Evolutionary conservation across 2,113 vertebrate genomes (phyloP).

Genomic region (Miniopterus natalensis): DNA sequence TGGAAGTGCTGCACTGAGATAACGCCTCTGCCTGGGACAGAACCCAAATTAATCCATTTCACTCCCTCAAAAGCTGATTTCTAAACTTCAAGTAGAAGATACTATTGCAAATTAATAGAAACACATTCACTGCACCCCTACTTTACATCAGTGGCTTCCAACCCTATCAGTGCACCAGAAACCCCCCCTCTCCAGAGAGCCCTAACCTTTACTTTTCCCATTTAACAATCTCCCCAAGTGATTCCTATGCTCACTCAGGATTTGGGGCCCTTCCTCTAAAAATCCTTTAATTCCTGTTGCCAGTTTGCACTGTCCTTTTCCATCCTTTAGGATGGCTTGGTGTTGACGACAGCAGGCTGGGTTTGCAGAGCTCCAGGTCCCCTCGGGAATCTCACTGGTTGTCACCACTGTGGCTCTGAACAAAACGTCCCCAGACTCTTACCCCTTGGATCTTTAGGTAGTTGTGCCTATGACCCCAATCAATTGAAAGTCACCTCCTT

Average conservation of each 20-base stretch:
- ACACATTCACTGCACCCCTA: background rate
- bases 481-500: background rate
- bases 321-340: background rate
- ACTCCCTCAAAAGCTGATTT: background rate
- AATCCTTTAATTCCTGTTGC: background rate
- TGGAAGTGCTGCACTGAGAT: background rate
- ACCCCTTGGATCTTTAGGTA: background rate
- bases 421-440: background rate
- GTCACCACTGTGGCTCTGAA: background rate
- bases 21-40: background rate
- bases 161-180: background rate
- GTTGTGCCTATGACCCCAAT: background rate
- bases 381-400: background rate
- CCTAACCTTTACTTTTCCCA: background rate
- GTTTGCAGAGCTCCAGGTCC: background rate
- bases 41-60: background rate
- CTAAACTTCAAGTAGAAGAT: background rate
- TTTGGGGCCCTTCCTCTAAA: background rate
- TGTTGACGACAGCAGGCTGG: too few species aligned
- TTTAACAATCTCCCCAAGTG: background rate
- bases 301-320: background rate
- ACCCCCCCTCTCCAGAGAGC: too few species aligned
- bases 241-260: background rate
- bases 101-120: background rate
- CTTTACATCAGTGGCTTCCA: too few species aligned